Base-by-base conservation (phyloP, 2,797 vertebrate species). In the Malacoraja senta region DNA sequence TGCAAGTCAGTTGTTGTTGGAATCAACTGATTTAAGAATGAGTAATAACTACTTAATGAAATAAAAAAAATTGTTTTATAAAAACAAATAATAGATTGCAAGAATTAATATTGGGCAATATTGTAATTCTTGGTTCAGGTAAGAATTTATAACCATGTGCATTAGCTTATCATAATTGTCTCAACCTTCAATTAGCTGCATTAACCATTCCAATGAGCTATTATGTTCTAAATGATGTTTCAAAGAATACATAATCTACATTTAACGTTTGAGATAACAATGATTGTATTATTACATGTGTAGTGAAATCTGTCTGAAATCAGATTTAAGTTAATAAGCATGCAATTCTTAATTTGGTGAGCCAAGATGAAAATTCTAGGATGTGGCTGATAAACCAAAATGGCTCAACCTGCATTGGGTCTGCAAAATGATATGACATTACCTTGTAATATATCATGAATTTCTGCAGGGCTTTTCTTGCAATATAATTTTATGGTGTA, bases 241-340 rank as follows among this genome's bases (percentile, higher is more conserved):
- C 90, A 92, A 91, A 91, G 63, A 44, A 65, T 38, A 10, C 71
- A 76, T 53, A 8, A 68, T 32, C 38, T 53, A 13, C 71, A 29
- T 92, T 44, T 53, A 29, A 76, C 53, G 12, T 58, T 76, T 72
- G 13, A 29, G 44, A 71, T 74, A 92, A 86, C n/a, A 72, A 53
- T 92, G 24, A 26, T 74, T n/a, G 38, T 21, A 7, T 12, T 92
- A 76, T 53, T 76, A 44, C 68, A 76, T 29, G 13, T 92, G 65
- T 38, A 92, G 71, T 76, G 90, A 76, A 92, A 58, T 76, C 4
- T 72, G 35, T 91, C 68, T 91, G 90, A 91, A 91, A 74, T 65
- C 90, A 13, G 90, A 35, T 68, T 74, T 74, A 72, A 19, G 68
- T 71, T 1, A 32, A n/a, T 88, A 15, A 21, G 63, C n/a, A 35